Evolutionary conservation across 1,140 invertebrate species (phyloP), one percentile per base, ranked within the genome.

Genomic region (Bombus ignitus): DNA sequence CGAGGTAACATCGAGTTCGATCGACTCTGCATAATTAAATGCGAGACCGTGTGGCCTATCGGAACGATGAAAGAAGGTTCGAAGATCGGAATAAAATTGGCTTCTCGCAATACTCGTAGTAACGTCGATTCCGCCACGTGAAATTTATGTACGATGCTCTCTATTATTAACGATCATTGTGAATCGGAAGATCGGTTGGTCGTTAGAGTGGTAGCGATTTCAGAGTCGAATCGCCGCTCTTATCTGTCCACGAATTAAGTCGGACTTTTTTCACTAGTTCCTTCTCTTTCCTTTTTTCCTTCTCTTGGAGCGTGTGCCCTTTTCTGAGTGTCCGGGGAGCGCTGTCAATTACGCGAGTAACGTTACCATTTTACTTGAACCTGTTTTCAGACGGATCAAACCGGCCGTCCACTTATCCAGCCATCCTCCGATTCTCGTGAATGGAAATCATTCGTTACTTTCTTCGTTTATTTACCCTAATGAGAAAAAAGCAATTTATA

Each of bases 381-480:
- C 47, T 44, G 47, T 57, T 81, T 47, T 81, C 68, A 37, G 72
- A 3, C 22, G 12, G 25, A 37, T 44, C 59, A 4, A 65, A 77
- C 59, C 66, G 39, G 22, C 81, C 25, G 35, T 37, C 66, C 25
- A 68, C 32, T 88, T 81, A 75, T 78, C 73, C 47, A 66, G 39
- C 53, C 42, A 25, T 53, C 37, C 65, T n/a, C 25, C 59, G 76
- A 86, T 73, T 72, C 59, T 53, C 53, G 47, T 37, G 57, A 53
- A 77, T 77, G 68, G 80, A 53, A 65, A 28, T 73, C 42, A 44
- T 76, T 72, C 65, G 72, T 89, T 80, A 81, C 59, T 74, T 65
- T 73, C 76, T 81, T 39, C 37, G 0, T 74, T 74, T 57, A 85
- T 81, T 80, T 71, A 42, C 37, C 57, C 74, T 22, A 10, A n/a